Evolutionary conservation across 2,113 vertebrate species (phyloP), one percentile per base, ranked within the genome.

Genomic region (Callithrix jacchus): DNA sequence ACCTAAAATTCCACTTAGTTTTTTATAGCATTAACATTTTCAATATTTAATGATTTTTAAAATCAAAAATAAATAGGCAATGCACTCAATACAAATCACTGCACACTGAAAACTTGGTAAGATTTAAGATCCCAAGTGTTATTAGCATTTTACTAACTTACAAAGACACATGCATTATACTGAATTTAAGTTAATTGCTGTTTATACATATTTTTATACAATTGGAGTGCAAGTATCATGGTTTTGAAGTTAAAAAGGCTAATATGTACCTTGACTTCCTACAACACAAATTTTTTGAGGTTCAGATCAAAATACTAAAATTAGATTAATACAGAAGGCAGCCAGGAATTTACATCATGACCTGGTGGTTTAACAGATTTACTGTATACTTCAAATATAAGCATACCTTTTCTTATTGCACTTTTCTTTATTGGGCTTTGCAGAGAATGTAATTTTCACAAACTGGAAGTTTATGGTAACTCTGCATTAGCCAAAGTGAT

Each of bases 161-260:
- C 11, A 61, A 82, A 13, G 42, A 95, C 30, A 92, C 3, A n/a
- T 76, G 58, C 3, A 58, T 87, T 84, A 49, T 54, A 80, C 37
- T 21, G 96, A 93, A 71, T 87, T 83, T 91, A 89, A 95, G 49
- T 70, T 85, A 97, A 89, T 94, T 95, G 27, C 47, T 93, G 12
- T 89, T 93, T 97, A 71, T 77, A 87, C 27, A 91, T 85, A 85
- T 37, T 96, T 96, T 90, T 88, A 80, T 42, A 89, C 94, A 95
- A 93, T 77, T 54, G 95, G 79, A 93, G 9, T 47, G 58, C 40
- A 86, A 79, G n/a, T 94, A 13, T 73, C 74, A 94, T 35, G 40
- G 27, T 93, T 94, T 94, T 96, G 30, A 82, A 71, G 35, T 89
- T 93, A 93, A 87, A 93, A 73, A 30, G 37, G 0, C 25, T 93